Evolutionary conservation across 2,888 invertebrate species (phyloP), one percentile per base, ranked within the genome.

Genomic region (Paralinhomoeus sp.): DNA sequence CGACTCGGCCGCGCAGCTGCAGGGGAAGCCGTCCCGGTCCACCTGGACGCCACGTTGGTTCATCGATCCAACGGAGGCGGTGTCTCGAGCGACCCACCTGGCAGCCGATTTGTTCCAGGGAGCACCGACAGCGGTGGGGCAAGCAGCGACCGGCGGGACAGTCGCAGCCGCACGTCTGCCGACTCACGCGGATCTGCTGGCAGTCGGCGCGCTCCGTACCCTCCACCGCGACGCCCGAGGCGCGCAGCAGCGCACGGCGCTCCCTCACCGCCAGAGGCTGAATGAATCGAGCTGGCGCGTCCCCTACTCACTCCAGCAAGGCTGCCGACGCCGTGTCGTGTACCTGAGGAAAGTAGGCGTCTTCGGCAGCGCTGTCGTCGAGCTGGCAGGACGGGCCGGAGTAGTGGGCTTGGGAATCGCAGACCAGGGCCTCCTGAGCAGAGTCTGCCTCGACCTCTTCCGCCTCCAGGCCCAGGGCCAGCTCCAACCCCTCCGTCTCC

Each of bases 81-180:
- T n/a, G n/a, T 5, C 12, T 24, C 24, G 17, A 35, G 3, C 17
- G 17, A 49, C 62, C 50, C 51, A 73, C 74, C 72, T 89, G 89
- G 64, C 91, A 93, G 69, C 89, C 85, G 52, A 93, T 91, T 48
- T 85, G 87, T 38, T 81, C 81, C 60, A 80, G 75, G 62, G 84
- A 82, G 67, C 93, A 93, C 18, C 80, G 77, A 64, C 93, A 93
- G 22, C 77, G 83, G 57, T 85, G 85, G 1, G 91, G 91, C 69
- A 85, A 83, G 67, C 93, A 93, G 60, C 78, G 77, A 42, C 80
- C 80, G 64, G 83, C 46, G 13, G 34, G 79, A 62, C 87, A 87
- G 40, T 78, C 76, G 64, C 87, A 87, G 37, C 87, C 87, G 64
- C 87, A 87, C 9, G 21, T 39, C 15, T 31, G 31, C 9, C 31